These are phyloP conservation scores for Limnephilus marmoratus DNA, from an alignment of 2,888 invertebrate genomes.

Conservation along the genomic window DNA sequence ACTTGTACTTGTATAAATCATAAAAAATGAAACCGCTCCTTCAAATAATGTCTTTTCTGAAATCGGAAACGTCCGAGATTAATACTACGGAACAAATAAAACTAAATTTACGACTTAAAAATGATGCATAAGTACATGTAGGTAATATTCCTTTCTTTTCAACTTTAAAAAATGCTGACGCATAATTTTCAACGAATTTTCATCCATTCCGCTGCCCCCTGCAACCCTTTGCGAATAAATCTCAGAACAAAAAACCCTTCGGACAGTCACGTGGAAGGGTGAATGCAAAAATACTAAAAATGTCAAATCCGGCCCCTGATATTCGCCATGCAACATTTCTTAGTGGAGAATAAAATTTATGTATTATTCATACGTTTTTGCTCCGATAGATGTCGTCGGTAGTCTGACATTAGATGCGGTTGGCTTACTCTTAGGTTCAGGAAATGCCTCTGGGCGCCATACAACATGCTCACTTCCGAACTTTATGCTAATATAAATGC, in stretches of 20 bases:
- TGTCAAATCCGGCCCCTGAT: slow-evolving; percentile 40
- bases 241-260: slow-evolving; percentile 37
- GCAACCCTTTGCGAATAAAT: slow-evolving; percentile 56
- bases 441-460: slow-evolving; percentile 25
- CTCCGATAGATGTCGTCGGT: slow-evolving; percentile 56
- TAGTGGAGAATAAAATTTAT: slow-evolving; percentile 16
- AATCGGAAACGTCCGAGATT: background rate
- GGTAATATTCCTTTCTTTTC: background rate
- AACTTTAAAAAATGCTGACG: slow-evolving; percentile 12
- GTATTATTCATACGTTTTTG: slow-evolving; percentile 61
- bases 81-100: slow-evolving; percentile 38
- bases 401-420: slow-evolving; percentile 28
- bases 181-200: slow-evolving; percentile 35
- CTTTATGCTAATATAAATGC: slow-evolving; percentile 7
- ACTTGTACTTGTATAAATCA: background rate
- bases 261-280: slow-evolving; percentile 17
- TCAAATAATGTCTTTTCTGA: background rate
- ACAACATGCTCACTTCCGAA: background rate
- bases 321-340: slow-evolving; percentile 55
- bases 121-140: background rate
- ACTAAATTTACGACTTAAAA: slow-evolving; percentile 18
- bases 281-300: slow-evolving; percentile 44
- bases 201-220: slow-evolving; percentile 36
- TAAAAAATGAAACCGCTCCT: background rate
- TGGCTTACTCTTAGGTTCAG: background rate